phyloP scores from a whole-genome alignment of 1,140 invertebrate genomes.

The Cecropterus lyciades region DNA sequence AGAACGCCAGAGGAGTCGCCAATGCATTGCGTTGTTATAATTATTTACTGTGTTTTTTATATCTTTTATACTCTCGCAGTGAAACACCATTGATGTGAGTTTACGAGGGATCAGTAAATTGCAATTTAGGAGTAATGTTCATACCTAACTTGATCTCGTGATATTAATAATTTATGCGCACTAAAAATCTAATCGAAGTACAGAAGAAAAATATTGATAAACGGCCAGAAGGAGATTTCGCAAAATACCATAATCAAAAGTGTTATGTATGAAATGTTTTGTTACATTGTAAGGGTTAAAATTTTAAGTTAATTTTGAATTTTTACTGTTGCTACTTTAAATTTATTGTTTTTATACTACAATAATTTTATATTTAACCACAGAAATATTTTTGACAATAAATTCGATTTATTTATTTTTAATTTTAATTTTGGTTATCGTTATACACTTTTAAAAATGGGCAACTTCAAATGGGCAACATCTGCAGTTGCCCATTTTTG shows the following conservation, averaged over 20 bases:
- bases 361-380: too few species aligned
- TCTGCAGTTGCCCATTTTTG: too few species aligned
- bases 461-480: too few species aligned
- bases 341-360: too few species aligned
- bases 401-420: too few species aligned
- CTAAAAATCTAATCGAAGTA: constrained; percentile 10
- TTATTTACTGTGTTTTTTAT: not conserved
- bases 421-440: too few species aligned
- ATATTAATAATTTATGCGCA: constrained; percentile 18
- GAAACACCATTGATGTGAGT: not conserved
- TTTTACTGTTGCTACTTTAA: too few species aligned
- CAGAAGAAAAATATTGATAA: not conserved
- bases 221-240: not conserved
- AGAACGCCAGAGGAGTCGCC: too few species aligned
- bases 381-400: too few species aligned
- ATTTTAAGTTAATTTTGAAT: too few species aligned
- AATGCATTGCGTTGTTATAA: too few species aligned
- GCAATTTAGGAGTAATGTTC: constrained; percentile 16
- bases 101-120: constrained; percentile 18
- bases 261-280: not conserved
- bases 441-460: too few species aligned
- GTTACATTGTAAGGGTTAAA: not conserved
- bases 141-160: constrained; percentile 8
- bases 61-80: not conserved
- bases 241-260: not conserved